phyloP scores from a whole-genome alignment of 2,888 invertebrate species.

The Ophion slaviceki region DNA sequence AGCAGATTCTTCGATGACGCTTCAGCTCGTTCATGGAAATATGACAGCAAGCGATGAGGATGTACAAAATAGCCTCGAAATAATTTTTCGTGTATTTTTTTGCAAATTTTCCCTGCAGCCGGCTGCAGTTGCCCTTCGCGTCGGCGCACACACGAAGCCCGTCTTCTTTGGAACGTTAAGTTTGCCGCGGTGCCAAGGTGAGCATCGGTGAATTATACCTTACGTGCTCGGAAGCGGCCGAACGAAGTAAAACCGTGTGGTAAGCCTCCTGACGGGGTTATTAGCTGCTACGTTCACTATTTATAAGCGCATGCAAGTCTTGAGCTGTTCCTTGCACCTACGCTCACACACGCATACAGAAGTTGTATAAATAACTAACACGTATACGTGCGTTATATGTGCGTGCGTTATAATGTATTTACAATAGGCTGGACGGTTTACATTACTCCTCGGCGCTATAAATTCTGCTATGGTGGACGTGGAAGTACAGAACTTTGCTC shows the following conservation, averaged over 20 bases:
- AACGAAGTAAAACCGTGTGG: conserved; percentile 29
- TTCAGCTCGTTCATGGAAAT: too few species aligned
- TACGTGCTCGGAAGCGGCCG: conserved; percentile 34
- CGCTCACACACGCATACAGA: conserved; percentile 1
- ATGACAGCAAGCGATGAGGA: too few species aligned
- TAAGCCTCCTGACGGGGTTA: conserved; percentile 59
- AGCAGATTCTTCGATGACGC: too few species aligned
- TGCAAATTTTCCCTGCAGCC: neutral
- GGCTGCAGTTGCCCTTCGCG: neutral
- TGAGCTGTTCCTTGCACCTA: conserved; percentile 41
- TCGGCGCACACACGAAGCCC: neutral
- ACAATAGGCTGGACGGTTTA: conserved; percentile 53
- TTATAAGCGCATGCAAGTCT: conserved; percentile 67
- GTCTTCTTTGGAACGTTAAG: neutral
- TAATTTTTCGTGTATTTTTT: neutral
- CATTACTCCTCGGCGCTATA: conserved; percentile 28
- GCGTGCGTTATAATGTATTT: conserved; percentile 46
- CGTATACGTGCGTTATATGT: conserved; percentile 4
- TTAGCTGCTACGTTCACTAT: conserved; percentile 71
- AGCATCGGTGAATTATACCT: conserved; percentile 59
- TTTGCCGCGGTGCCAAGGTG: conserved; percentile 43
- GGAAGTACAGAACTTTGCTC: conserved; percentile 46
- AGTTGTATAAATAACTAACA: neutral
- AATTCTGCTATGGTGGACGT: conserved; percentile 33
- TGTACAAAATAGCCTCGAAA: neutral